Conservation (phyloP, 2,113 vertebrate species). For the Rhadina sibilatrix region DNA sequence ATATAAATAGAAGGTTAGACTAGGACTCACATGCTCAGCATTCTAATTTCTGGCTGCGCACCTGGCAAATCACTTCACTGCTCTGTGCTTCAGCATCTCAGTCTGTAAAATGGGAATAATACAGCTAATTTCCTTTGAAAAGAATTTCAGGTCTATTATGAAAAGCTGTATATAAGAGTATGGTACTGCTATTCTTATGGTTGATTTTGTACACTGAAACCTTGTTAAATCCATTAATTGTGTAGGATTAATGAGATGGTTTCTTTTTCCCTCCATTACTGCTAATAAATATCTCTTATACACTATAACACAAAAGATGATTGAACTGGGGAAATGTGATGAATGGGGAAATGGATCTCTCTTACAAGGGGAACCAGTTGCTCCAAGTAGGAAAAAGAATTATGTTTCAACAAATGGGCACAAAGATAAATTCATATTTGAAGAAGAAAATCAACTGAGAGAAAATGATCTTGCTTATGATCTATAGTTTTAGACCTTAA, state of each 20-base stretch:
- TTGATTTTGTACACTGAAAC: not conserved
- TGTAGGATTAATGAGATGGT: not conserved
- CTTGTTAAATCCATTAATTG: not conserved
- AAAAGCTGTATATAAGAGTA: not conserved
- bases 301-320: not conserved
- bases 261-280: not conserved
- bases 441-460: not conserved
- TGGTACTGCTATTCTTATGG: not conserved
- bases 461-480: not conserved
- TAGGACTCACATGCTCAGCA: not conserved
- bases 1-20: slow-evolving; percentile 13
- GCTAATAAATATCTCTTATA: not conserved
- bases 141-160: not conserved
- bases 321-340: not conserved
- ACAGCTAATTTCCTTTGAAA: not conserved
- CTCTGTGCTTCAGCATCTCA: not conserved
- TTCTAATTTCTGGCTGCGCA: not conserved
- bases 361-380: not conserved
- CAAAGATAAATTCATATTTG: not conserved
- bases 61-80: not conserved
- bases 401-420: not conserved
- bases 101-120: not conserved
- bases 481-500: not conserved
- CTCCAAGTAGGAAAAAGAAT: not conserved
- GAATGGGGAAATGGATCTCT: not conserved